These are phyloP conservation scores for Agrotis ipsilon DNA, from an alignment of 2,888 invertebrate genomes.

Conservation along the genomic window DNA sequence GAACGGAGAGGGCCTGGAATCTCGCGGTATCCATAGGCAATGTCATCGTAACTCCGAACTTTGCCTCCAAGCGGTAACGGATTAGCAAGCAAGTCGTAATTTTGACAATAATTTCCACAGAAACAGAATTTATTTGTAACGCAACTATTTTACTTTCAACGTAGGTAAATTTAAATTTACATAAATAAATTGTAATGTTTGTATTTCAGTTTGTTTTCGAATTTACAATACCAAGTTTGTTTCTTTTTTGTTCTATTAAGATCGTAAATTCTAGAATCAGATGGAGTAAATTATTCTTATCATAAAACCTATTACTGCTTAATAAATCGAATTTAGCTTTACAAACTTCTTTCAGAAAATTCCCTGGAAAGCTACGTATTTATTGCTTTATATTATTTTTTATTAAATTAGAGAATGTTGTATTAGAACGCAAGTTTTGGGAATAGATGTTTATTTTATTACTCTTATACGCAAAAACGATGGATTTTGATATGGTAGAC, in stretches of 20 bases:
- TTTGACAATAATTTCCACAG: conserved; percentile 2
- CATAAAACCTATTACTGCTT: conserved; percentile 5
- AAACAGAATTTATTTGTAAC: no score
- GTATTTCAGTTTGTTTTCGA: not conserved
- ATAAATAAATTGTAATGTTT: no score
- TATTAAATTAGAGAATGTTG: no score
- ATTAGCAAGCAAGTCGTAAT: conserved; percentile 25
- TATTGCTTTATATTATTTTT: not conserved
- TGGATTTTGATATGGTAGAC: no score
- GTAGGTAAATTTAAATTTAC: no score
- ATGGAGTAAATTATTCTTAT: conserved; percentile 22
- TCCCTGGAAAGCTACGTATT: not conserved
- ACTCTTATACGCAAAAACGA: no score
- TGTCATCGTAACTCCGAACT: conserved; percentile 5
- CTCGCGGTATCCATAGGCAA: no score
- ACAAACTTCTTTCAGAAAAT: conserved; percentile 1
- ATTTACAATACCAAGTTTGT: conserved; percentile 10
- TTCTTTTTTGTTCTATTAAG: conserved; percentile 9
- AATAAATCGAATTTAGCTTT: conserved; percentile 31
- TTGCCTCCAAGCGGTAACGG: conserved; percentile 13
- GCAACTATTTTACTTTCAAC: no score
- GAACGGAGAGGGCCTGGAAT: no score
- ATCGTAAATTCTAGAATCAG: not conserved
- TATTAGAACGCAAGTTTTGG: no score
- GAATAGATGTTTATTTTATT: no score